phyloP scores from a whole-genome alignment of 1,140 invertebrate genomes.

The Trissolcus basalis region DNA sequence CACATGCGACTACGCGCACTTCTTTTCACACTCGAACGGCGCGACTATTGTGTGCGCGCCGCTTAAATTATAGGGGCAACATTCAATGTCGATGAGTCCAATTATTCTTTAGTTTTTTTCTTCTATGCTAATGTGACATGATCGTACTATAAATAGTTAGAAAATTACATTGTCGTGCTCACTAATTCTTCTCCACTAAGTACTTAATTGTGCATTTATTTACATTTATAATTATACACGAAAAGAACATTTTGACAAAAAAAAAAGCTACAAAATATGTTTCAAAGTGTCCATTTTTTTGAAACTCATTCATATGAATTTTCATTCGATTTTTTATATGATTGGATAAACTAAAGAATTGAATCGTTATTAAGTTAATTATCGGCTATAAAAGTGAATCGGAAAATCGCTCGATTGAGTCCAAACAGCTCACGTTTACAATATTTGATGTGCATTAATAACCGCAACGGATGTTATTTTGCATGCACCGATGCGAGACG shows the following conservation, averaged over 20 bases:
- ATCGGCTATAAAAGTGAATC: slow-evolving; percentile 1
- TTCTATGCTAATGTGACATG: slow-evolving; percentile 42
- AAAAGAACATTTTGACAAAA: too few species aligned
- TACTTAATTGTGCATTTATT: too few species aligned
- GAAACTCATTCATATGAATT: too few species aligned
- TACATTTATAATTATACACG: too few species aligned
- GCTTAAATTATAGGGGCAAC: slow-evolving; percentile 56
- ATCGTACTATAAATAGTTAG: background rate
- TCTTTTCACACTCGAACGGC: slow-evolving; percentile 55
- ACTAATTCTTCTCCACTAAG: too few species aligned
- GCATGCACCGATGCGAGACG: slow-evolving; percentile 53
- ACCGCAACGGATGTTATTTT: slow-evolving; percentile 55
- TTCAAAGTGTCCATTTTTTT: too few species aligned
- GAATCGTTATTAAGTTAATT: background rate
- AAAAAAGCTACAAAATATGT: too few species aligned
- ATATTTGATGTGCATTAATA: slow-evolving; percentile 56
- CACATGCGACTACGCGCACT: slow-evolving; percentile 26
- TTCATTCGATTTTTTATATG: too few species aligned
- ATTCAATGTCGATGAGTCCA: slow-evolving; percentile 45
- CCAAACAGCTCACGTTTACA: slow-evolving; percentile 33
- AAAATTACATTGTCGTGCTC: too few species aligned
- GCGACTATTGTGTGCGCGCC: slow-evolving; percentile 35
- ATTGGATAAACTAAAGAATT: too few species aligned
- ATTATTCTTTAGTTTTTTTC: slow-evolving; percentile 44
- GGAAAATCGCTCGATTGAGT: slow-evolving; percentile 37